These are phyloP conservation scores for Alouatta palliata DNA, from an alignment of 2,113 vertebrate species.

Conservation along the genomic window DNA sequence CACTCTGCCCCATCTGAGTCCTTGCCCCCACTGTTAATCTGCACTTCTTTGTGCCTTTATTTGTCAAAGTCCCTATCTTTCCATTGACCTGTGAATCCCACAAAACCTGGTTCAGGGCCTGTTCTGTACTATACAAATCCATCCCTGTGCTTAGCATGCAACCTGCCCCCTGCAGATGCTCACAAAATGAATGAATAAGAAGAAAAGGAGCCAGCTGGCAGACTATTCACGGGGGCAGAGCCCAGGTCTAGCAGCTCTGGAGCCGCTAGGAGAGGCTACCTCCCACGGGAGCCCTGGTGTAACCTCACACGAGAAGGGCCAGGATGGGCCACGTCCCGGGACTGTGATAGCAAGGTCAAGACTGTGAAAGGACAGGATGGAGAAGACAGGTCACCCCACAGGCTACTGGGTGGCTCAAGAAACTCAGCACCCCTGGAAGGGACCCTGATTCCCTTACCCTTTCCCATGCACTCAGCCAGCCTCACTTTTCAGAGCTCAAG, in stretches of 20 bases:
- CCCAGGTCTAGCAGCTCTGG: neutral
- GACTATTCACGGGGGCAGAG: neutral
- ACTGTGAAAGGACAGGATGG: fast-evolving
- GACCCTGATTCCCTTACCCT: neutral
- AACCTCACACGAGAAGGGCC: neutral
- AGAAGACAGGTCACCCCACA: neutral
- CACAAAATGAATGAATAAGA: fast-evolving
- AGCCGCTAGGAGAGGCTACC: neutral
- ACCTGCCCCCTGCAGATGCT: fast-evolving
- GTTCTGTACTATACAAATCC: too few species aligned
- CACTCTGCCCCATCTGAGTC: too few species aligned
- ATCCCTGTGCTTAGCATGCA: fast-evolving
- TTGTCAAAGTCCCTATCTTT: neutral
- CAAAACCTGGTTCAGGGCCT: neutral
- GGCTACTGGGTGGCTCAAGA: neutral
- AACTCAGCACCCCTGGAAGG: neutral
- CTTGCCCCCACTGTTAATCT: fast-evolving
- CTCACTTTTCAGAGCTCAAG: neutral
- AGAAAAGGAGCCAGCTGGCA: too few species aligned
- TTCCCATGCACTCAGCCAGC: neutral
- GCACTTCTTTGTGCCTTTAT: neutral
- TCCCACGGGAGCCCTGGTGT: fast-evolving
- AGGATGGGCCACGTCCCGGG: fast-evolving
- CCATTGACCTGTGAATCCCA: neutral
- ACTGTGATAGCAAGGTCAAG: neutral